Conservation (phyloP, 2,888 invertebrate species). For the Athrips mouffetella region DNA sequence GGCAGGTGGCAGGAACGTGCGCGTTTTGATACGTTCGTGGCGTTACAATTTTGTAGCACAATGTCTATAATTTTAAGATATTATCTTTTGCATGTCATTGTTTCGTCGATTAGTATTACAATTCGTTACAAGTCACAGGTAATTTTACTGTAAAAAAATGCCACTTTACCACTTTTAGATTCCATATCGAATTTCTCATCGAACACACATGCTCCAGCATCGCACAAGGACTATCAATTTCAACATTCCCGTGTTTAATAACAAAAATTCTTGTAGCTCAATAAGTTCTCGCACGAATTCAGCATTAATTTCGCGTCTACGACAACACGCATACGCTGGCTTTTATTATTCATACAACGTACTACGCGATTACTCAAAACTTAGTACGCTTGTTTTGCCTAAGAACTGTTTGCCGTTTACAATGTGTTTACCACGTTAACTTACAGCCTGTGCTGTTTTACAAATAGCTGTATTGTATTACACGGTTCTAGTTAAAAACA, state of each 20-base stretch:
- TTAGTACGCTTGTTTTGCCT: conserved; percentile 35
- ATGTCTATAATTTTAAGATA: conserved; percentile 7
- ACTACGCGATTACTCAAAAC: conserved; percentile 49
- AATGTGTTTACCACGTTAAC: conserved; percentile 50
- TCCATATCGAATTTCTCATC: neutral
- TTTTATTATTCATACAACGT: conserved; percentile 60
- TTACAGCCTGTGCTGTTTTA: conserved; percentile 49
- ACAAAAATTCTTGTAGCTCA: conserved; percentile 16
- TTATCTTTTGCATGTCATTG: conserved; percentile 4
- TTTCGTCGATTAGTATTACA: neutral
- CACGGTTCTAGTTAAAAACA: conserved; percentile 47
- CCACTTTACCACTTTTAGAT: neutral
- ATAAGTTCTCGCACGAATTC: conserved; percentile 25
- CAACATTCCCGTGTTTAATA: conserved; percentile 13
- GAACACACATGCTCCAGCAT: neutral
- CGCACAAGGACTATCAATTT: conserved; percentile 8
- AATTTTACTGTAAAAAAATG: neutral
- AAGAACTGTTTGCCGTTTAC: conserved; percentile 47
- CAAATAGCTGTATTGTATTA: conserved; percentile 37
- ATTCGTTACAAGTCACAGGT: neutral
- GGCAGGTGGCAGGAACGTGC: conserved; percentile 68
- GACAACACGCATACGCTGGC: conserved; percentile 33
- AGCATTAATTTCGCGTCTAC: conserved; percentile 38
- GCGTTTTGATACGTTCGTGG: conserved; percentile 47
- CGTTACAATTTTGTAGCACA: conserved; percentile 25